Evolutionary conservation across 2,888 invertebrate genomes (phyloP), one percentile per base, ranked within the genome.

Genomic region (Elegia similella): DNA sequence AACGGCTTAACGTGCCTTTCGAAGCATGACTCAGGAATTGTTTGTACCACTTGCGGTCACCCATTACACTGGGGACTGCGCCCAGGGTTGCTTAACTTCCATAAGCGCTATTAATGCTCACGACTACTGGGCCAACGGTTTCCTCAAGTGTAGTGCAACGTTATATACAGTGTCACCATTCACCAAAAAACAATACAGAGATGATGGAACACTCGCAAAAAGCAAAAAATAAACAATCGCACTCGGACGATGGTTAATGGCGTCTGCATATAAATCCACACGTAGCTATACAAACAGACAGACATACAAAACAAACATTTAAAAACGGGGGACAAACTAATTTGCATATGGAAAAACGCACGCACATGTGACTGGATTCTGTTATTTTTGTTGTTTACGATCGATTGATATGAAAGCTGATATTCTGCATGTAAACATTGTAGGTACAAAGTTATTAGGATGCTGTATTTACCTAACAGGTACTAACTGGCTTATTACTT

Each of bases 301-400:
- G 81, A 79, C 82, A 44, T 15, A 75, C 85, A 87, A 89, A 87
- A 84, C 88, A 88, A 88, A 88, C 82, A 55, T 16, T 83, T 82
- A 80, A 82, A 84, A 84, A 81, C 76, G 66, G 78, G 86, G 86
- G 88, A 80, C 80, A 70, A 70, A 78, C 76, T 82, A 73, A 89
- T 90, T 90, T 90, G 86, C 90, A 89, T 90, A 88, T 82, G 88
- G 84, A 83, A 84, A 84, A 81, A 70, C 74, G 78, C n/a, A 75
- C 82, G 76, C 83, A 86, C 84, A 83, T 86, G 83, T 78, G 82
- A 50, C 50, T 10, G 50, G 34, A 34, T 34, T 34, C 17, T 50
- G 50, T 50, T 50, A 50, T 50, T 38, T 32, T 38, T 38, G 34
- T 34, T 50, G 34, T 50, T 50, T 16, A 50, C 34, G 34, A 12